Conservation (phyloP, 53 echinoderm and acorn worm species). For the Arbacia lixula region DNA sequence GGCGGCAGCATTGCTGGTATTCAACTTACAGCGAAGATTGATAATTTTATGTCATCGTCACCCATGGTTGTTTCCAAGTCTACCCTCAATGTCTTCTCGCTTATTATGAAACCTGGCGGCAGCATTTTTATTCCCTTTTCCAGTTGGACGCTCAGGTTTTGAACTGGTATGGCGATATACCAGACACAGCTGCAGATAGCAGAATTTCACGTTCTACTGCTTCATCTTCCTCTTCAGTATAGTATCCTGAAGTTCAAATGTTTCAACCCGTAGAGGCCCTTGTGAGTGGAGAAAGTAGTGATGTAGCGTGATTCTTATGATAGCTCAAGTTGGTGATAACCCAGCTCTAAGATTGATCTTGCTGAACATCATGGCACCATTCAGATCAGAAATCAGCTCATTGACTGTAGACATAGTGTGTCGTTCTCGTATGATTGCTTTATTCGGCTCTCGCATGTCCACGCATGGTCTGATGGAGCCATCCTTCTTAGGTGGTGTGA, state of each 20-base stretch:
- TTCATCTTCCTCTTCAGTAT: not conserved
- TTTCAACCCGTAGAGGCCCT: slow-evolving; percentile 67
- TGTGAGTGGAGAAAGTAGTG: slow-evolving; percentile 66
- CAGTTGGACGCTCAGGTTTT: no score
- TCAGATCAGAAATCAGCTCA: slow-evolving; percentile 48
- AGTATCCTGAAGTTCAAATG: slow-evolving; percentile 61
- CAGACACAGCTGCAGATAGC: no score
- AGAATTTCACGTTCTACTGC: no score
- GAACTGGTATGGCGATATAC: no score
- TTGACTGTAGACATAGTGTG: slow-evolving; percentile 59
- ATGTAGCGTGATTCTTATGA: slow-evolving; percentile 44
- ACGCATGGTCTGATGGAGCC: slow-evolving; percentile 60
- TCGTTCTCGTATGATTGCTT: slow-evolving; percentile 59
- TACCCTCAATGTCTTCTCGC: no score
- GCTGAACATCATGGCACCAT: slow-evolving; percentile 67
- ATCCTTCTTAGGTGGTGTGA: slow-evolving; percentile 54
- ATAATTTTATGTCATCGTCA: no score
- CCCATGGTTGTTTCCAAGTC: no score
- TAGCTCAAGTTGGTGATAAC: slow-evolving; percentile 73
- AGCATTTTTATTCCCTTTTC: no score
- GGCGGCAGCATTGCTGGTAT: no score
- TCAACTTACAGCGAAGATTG: no score
- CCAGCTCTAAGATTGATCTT: slow-evolving; percentile 61
- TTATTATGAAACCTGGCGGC: no score
- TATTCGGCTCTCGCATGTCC: slow-evolving; percentile 67